Evolutionary conservation across 1,140 invertebrate genomes (phyloP), one percentile per base, ranked within the genome.

Genomic region (Cardiocondyla obscurior): DNA sequence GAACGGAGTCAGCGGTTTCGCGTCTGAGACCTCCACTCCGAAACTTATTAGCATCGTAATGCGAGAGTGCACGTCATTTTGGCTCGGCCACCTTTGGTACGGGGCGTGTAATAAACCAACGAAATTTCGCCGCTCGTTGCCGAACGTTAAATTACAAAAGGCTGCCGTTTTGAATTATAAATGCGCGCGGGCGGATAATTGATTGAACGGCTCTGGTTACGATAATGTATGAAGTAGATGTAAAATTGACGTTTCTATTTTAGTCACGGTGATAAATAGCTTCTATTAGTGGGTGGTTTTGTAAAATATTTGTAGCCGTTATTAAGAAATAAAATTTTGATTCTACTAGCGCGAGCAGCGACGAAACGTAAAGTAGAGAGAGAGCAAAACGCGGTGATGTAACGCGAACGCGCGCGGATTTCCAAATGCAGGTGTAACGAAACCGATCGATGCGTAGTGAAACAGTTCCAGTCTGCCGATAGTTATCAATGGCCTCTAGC

Each of bases 401-500:
- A 55, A 70, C n/a, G 36, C 5, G 25, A 46, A n/a, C 16, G 19
- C 3, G 62, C 28, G 25, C n/a, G n/a, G 76, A 70, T 81, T 72
- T 81, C 36, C 53, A 55, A n/a, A 8, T 36, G 16, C 25, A 81
- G 14, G 6, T 58, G n/a, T 53, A 58, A 67, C 36, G 42, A 58
- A 57, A 58, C 58, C 53, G 67, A 81, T 81, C 67, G 65, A 39
- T 5, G 36, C 39, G 33, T 30, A 36, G 36, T 30, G 51, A 72
- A 53, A 81, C 65, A 36, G 16, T 25, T 51, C 28, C 28, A 72
- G 51, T 58, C 33, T 77, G 25, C 30, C 33, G 44, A 57, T 69
- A 25, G 53, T 81, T 81, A 39, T 73, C 55, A 58, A 57, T 81
- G 67, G 44, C 51, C 69, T 46, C 57, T 72, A 70, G 51, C 67